Evolutionary conservation across 1,140 invertebrate genomes (phyloP).

Genomic region (Zophobas morio): DNA sequence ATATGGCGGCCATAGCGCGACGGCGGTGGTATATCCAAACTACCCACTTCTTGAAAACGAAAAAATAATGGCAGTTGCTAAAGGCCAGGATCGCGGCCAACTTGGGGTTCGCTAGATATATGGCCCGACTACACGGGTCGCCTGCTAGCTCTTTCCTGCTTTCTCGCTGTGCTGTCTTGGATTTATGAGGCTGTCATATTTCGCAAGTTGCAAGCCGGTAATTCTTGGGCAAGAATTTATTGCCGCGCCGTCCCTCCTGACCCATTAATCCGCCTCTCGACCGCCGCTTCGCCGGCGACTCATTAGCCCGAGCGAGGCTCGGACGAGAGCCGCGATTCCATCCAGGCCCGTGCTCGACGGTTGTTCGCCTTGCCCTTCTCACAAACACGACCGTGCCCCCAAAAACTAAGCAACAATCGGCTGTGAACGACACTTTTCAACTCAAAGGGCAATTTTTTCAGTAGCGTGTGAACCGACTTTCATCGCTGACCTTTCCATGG

Average conservation of each 20-base stretch:
- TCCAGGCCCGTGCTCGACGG: too few species aligned
- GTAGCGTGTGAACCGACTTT: too few species aligned
- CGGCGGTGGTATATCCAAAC: slow-evolving; percentile 57
- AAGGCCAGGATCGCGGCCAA: slow-evolving; percentile 56
- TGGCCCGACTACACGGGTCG: slow-evolving; percentile 58
- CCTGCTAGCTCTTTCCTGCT: slow-evolving; percentile 59
- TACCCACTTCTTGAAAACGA: slow-evolving; percentile 61
- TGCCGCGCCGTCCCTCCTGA: slow-evolving; percentile 63
- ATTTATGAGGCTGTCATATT: slow-evolving; percentile 68
- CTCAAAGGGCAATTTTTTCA: too few species aligned
- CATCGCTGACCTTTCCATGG: too few species aligned
- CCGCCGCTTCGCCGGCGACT: slow-evolving; percentile 54
- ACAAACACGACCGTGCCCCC: too few species aligned
- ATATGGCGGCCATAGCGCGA: slow-evolving; percentile 54
- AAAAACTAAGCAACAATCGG: too few species aligned
- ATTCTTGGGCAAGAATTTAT: slow-evolving; percentile 67
- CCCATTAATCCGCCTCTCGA: slow-evolving; percentile 64
- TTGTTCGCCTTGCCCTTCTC: too few species aligned
- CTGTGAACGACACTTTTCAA: too few species aligned
- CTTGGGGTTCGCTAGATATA: slow-evolving; percentile 59
- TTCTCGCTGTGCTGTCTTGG: slow-evolving; percentile 58
- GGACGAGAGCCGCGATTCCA: slow-evolving; percentile 15
- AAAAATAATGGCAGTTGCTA: slow-evolving; percentile 61
- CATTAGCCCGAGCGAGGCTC: slow-evolving; percentile 30
- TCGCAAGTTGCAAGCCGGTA: slow-evolving; percentile 67